Conservation (phyloP, 1,140 invertebrate species). For the Oryzaephilus surinamensis region DNA sequence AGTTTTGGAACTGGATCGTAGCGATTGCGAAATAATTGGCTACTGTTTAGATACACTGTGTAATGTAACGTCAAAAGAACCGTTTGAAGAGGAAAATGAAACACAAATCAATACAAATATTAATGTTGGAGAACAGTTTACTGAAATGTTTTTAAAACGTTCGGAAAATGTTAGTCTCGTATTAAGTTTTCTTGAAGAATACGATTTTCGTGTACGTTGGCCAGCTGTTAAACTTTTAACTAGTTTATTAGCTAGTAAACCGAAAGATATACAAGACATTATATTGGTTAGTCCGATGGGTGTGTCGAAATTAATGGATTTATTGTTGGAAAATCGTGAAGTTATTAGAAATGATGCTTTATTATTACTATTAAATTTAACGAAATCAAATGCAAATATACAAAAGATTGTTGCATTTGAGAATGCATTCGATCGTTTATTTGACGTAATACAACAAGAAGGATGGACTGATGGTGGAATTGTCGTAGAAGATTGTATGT, state of each 20-base stretch:
- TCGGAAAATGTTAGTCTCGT: conserved; percentile 76
- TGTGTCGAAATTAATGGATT: conserved; percentile 95
- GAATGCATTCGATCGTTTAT: conserved; percentile 93
- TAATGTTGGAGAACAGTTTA: conserved; percentile 85
- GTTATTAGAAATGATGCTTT: conserved; percentile 94
- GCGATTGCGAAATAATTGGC: conserved; percentile 84
- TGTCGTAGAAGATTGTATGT: conserved; percentile 94
- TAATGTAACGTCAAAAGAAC: conserved; percentile 78
- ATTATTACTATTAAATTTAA: conserved; percentile 85
- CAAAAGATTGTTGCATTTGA: conserved; percentile 99
- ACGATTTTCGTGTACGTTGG: conserved; percentile 84
- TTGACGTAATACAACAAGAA: conserved; percentile 88
- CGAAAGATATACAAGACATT: conserved; percentile 90
- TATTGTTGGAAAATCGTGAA: conserved; percentile 87
- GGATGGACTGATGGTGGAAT: conserved; percentile 92
- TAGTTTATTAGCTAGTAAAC: conserved; percentile 67
- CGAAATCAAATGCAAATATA: conserved; percentile 93
- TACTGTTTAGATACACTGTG: conserved; percentile 86
- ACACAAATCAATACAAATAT: conserved; percentile 18
- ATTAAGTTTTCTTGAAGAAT: conserved; percentile 86
- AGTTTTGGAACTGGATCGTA: conserved; percentile 70
- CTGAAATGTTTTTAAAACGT: conserved; percentile 96
- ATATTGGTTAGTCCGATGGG: conserved; percentile 92
- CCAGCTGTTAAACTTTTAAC: conserved; percentile 79
- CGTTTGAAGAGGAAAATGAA: conserved; percentile 71